A percentile compares a stretch with the other conserved stretches of the same genome.
These are phyloP conservation scores for Trichonephila clavipes DNA, from an alignment of 1,140 invertebrate species.

Conservation along the genomic window DNA sequence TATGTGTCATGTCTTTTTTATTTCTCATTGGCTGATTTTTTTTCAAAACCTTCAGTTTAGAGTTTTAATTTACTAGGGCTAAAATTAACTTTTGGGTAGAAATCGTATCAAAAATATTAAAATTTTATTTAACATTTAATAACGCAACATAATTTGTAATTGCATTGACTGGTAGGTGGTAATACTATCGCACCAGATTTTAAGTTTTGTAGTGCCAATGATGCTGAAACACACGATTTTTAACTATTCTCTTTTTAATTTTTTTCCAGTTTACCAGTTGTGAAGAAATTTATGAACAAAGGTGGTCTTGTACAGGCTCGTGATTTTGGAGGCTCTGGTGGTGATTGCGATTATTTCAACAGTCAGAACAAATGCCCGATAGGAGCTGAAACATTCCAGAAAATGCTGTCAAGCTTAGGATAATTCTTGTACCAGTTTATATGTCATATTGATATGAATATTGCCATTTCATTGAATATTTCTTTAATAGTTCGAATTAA, in stretches of 20 bases:
- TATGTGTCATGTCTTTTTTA: no score
- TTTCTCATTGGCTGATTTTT: no score
- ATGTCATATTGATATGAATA: neutral
- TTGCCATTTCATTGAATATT: neutral
- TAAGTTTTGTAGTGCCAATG: no score
- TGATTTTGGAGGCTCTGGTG: slow-evolving; percentile 68
- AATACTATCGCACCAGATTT: no score
- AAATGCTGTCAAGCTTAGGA: slow-evolving; percentile 36
- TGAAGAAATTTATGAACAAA: slow-evolving; percentile 54
- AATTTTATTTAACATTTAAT: no score
- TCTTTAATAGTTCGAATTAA: neutral
- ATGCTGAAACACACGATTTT: neutral
- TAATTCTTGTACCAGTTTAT: neutral
- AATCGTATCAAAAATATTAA: no score
- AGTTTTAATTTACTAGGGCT: no score
- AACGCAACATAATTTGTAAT: no score
- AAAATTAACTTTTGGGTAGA: no score
- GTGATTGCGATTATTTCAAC: slow-evolving; percentile 71
- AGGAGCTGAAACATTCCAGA: slow-evolving; percentile 47
- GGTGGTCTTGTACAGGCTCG: slow-evolving; percentile 58
- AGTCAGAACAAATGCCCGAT: slow-evolving; percentile 61
- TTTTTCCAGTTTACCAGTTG: slow-evolving; percentile 57
- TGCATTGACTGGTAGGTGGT: no score
- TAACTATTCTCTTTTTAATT: neutral
- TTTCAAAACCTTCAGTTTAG: no score